phyloP scores from a whole-genome alignment of 1,140 invertebrate genomes.

The Odontomachus brunneus region DNA sequence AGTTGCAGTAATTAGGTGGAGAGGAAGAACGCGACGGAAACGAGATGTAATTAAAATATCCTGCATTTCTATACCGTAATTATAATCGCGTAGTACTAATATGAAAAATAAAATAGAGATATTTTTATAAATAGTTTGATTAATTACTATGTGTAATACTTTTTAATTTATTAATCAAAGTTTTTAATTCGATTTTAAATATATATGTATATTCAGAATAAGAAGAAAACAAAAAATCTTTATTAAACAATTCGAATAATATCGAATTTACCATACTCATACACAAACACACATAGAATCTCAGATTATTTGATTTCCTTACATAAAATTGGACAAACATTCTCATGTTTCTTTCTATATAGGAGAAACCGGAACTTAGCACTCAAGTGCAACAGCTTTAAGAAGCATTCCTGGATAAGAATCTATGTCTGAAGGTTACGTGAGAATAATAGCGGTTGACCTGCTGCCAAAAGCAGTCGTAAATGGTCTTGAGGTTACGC shows the following conservation, averaged over 20 bases:
- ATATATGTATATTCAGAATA: background rate
- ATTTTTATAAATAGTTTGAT: conserved; percentile 35
- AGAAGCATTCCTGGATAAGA: background rate
- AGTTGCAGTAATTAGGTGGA: conserved; percentile 48
- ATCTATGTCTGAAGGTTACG: background rate
- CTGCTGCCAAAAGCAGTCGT: background rate
- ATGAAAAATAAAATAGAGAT: conserved; percentile 39
- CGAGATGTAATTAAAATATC: conserved; percentile 49
- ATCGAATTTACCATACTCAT: background rate
- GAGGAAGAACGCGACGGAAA: background rate
- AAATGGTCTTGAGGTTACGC: background rate
- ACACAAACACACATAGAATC: background rate
- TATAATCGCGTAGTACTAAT: conserved; percentile 21
- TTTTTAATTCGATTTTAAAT: background rate
- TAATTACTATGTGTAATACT: background rate
- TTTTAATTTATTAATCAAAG: background rate
- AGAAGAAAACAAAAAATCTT: background rate
- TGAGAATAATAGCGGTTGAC: background rate
- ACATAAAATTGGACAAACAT: too few relatives aligned
- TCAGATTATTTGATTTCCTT: background rate
- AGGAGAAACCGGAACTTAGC: too few relatives aligned
- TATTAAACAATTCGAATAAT: background rate
- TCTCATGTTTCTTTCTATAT: too few relatives aligned
- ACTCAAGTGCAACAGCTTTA: background rate
- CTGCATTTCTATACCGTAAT: conserved; percentile 40